phyloP scores from a whole-genome alignment of 2,888 invertebrate species.

The Temnothorax unifasciatus region DNA sequence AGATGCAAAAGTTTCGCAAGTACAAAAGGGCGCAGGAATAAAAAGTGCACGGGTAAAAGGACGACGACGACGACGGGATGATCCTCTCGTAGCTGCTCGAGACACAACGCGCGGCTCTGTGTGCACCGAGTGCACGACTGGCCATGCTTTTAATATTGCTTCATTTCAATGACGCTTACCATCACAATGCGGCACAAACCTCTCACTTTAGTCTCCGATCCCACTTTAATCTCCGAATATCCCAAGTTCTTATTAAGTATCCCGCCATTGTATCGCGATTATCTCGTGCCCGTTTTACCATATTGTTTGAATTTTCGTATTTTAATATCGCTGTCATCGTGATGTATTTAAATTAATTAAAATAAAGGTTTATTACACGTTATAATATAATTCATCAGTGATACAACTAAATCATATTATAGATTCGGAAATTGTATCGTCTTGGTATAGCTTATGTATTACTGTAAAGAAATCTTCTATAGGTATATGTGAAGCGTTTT shows the following conservation, averaged over 20 bases:
- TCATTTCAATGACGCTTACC: conserved; percentile 41
- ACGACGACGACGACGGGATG: conserved; percentile 69
- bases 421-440: background rate
- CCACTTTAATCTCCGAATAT: conserved; percentile 32
- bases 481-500: background rate
- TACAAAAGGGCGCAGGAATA: conserved; percentile 74
- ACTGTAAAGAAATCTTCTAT: background rate
- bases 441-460: background rate
- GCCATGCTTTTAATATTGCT: conserved; percentile 48
- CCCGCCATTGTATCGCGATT: conserved; percentile 26
- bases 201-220: conserved; percentile 33
- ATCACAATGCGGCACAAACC: conserved; percentile 52
- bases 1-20: conserved; percentile 81
- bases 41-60: conserved; percentile 69
- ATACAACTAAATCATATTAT: background rate
- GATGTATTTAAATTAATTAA: conserved; percentile 3
- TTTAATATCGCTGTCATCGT: background rate
- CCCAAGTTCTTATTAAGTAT: conserved; percentile 41
- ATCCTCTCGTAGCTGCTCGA: conserved; percentile 68
- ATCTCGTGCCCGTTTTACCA: background rate
- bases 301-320: conserved; percentile 11
- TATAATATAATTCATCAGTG: background rate
- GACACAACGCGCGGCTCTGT: conserved; percentile 41
- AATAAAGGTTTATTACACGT: background rate
- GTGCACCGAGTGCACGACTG: conserved; percentile 40